Conservation (phyloP, 1,140 invertebrate species). For the Pemphigus obesinymphae region DNA sequence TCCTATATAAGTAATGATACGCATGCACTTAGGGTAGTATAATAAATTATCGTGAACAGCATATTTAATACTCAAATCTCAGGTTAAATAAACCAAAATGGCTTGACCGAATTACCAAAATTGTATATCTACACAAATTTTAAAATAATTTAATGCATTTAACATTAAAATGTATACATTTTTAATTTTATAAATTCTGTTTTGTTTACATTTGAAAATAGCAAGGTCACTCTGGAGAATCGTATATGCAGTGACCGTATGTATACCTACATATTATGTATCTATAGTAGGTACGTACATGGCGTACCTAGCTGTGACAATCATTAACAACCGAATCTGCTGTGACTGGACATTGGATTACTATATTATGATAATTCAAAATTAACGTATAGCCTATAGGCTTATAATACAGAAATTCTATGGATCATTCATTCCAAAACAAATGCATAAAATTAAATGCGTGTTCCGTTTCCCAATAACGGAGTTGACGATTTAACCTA, state of each 20-base stretch:
- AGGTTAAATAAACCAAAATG: no score
- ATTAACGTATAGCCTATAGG: neutral
- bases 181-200: neutral
- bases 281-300: no score
- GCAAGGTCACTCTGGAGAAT: neutral
- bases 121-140: no score
- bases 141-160: no score
- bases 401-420: slow-evolving; percentile 1
- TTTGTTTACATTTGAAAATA: neutral
- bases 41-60: no score
- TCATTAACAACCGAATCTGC: neutral
- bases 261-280: no score
- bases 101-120: no score
- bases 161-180: no score
- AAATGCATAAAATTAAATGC: neutral
- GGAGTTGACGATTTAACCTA: neutral
- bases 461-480: neutral
- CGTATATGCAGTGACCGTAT: no score
- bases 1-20: no score
- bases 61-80: no score
- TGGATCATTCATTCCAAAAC: slow-evolving; percentile 19
- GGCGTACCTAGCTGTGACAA: neutral
- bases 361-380: neutral
- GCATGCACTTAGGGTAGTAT: no score
- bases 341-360: neutral